Conservation (phyloP, 2,113 vertebrate genomes). For the Natator depressus region DNA sequence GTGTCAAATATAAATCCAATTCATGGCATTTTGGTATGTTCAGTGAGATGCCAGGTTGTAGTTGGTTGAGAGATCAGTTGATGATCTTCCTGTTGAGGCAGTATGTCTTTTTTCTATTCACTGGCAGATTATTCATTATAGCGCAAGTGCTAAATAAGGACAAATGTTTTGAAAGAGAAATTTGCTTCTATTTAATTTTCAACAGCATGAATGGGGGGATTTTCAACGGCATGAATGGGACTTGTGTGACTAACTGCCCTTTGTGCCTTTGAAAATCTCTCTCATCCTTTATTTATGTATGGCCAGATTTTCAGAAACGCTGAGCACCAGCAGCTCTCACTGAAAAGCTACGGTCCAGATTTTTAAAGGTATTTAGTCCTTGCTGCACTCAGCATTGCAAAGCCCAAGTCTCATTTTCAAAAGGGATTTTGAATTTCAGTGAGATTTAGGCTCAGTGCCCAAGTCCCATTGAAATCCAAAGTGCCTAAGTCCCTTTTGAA, state of each 20-base stretch:
- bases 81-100: neutral
- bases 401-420: neutral
- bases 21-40: neutral
- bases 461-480: neutral
- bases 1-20: neutral
- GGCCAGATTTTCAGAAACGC: constrained; percentile 6
- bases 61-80: neutral
- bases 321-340: neutral
- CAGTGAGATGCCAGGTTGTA: neutral
- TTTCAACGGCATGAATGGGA: neutral
- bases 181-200: neutral
- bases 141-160: neutral
- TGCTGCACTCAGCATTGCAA: neutral
- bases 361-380: neutral
- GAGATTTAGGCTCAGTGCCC: neutral
- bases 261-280: constrained; percentile 24
- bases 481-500: neutral
- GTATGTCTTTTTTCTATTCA: neutral
- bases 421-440: neutral
- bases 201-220: neutral
- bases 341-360: neutral
- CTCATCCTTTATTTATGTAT: neutral
- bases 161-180: neutral
- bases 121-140: neutral
- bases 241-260: neutral